These are phyloP conservation scores for Centroberyx gerrardi DNA, from an alignment of 2,797 vertebrate species.

Conservation along the genomic window DNA sequence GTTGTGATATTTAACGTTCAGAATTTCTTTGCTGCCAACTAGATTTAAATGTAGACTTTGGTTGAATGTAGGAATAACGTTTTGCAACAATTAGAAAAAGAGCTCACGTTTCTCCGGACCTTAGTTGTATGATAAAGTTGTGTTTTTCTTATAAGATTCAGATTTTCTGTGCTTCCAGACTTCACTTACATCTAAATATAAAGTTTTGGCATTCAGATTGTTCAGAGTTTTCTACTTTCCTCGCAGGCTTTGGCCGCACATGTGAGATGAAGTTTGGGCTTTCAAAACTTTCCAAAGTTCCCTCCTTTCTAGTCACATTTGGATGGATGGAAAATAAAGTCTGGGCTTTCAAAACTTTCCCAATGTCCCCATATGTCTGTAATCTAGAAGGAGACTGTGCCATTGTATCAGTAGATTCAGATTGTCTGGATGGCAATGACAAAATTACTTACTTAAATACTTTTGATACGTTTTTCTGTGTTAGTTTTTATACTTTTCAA, in stretches of 20 bases:
- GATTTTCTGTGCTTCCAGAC: background rate
- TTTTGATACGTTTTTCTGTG: background rate
- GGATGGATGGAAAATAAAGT: background rate
- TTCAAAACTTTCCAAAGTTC: background rate
- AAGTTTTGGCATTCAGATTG: no score
- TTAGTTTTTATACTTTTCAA: background rate
- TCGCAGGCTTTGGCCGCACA: no score
- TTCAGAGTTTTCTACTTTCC: no score
- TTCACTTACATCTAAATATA: constrained; percentile 3
- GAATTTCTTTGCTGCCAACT: no score
- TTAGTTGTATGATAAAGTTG: no score
- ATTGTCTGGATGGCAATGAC: background rate
- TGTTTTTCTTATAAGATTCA: no score
- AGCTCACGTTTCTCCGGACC: background rate
- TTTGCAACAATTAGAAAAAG: background rate
- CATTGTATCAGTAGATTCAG: background rate
- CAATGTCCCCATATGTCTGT: background rate
- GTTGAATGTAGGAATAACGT: background rate
- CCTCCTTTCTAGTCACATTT: background rate
- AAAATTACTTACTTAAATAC: no score
- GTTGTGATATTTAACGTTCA: no score
- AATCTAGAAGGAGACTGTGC: background rate
- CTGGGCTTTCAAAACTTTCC: background rate
- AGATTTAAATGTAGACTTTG: no score
- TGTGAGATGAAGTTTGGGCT: background rate